Evolutionary conservation across 2,797 vertebrate genomes (phyloP), one percentile per base, ranked within the genome.

Genomic region (Protonibea diacanthus): DNA sequence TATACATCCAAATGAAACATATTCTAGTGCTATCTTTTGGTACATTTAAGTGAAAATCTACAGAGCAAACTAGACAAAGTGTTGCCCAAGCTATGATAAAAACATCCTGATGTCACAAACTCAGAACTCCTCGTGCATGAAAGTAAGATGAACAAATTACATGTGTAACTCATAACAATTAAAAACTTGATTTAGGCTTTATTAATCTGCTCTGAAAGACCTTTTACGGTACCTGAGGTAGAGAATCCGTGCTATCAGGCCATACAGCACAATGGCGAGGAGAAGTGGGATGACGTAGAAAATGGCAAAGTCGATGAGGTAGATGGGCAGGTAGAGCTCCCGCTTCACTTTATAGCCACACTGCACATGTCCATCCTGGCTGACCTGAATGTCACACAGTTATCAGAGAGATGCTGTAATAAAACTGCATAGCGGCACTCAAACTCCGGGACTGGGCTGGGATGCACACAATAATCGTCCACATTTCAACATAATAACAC

Each of bases 241-340:
- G 64, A 97, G 93, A 84, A 96, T 91, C 38, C 91, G 94, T 9
- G 95, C 94, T 0, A 96, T 96, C 53, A 96, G 92, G n/a, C 93
- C 93, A 0, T 96, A 97, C 71, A 97, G 92, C 44, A 95, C 85
- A 0, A 94, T 93, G 83, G 96, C 94, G 44, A 96, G 91, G n/a
- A 96, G 90, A 81, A 96, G 85, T 0, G 96, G 95, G 14, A 91
- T 83, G 45, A 96, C 91, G 2, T 96, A 96, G 91, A 97, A 97
- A 78, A 96, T 90, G 66, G 95, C 57, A 1, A 96, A 97, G 93
- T 97, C 96, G 0, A 96, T 94, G 79, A 97, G 94, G 92, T 96
- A 96, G 90, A 97, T 96, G 75, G 96, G 96, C 80, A 97, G 93
- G 87, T 96, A 96, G 76, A 97, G 96, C 75, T 96, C 95, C 21